Conservation (phyloP, 1,140 invertebrate genomes). For the Littorina saxatilis region DNA sequence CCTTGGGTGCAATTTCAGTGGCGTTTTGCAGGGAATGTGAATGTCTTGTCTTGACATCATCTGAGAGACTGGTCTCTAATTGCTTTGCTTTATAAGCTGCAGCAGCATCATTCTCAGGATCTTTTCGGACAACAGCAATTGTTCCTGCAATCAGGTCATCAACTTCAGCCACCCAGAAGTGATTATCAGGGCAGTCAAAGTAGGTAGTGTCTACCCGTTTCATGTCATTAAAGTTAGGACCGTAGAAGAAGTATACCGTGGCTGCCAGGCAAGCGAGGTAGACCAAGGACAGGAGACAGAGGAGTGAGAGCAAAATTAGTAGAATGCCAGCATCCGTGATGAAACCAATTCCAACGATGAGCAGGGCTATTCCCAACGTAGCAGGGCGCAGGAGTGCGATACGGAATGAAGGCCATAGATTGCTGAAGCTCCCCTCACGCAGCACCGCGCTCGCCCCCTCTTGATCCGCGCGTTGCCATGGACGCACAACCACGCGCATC, state of each 20-base stretch:
- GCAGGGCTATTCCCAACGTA: neutral
- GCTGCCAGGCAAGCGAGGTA: conserved; percentile 33
- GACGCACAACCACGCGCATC: conserved; percentile 35
- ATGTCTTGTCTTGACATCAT: too few relatives aligned
- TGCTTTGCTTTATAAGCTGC: neutral
- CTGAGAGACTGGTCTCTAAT: neutral
- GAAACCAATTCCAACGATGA: neutral
- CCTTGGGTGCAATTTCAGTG: conserved; percentile 11
- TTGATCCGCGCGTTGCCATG: conserved; percentile 40
- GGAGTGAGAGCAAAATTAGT: neutral
- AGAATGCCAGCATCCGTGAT: neutral
- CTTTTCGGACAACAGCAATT: conserved; percentile 47
- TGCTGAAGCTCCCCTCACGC: conserved; percentile 51
- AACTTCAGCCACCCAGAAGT: conserved; percentile 52
- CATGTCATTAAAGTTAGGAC: conserved; percentile 48
- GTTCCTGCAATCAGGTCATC: conserved; percentile 47
- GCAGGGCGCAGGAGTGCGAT: conserved; percentile 20
- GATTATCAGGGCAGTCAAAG: conserved; percentile 37
- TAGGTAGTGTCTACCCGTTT: conserved; percentile 42
- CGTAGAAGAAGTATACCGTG: conserved; percentile 46
- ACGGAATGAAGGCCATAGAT: conserved; percentile 46
- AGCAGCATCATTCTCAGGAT: neutral
- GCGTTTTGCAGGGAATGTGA: neutral
- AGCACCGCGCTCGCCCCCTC: conserved; percentile 36
- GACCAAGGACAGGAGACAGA: neutral